phyloP scores from a whole-genome alignment of 2,113 vertebrate genomes.

The Lepisosteus osseus region DNA sequence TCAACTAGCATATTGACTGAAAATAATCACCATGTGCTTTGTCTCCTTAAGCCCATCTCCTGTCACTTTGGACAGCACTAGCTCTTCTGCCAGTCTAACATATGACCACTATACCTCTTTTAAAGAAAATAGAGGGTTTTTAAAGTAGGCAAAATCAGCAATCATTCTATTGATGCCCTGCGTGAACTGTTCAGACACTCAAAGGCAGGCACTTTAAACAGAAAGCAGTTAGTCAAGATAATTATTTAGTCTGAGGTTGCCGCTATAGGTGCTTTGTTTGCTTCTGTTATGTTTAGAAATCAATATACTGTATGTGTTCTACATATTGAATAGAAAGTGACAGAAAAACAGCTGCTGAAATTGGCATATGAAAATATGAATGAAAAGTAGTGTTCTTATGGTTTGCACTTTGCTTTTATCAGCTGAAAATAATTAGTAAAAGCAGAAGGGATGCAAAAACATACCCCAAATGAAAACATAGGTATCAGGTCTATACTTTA shows the following conservation, averaged over 20 bases:
- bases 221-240: neutral
- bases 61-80: neutral
- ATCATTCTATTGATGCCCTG: neutral
- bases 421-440: too few species aligned
- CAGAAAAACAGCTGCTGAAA: too few species aligned
- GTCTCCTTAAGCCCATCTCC: neutral
- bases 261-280: neutral
- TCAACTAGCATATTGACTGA: slow-evolving; percentile 5
- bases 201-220: neutral
- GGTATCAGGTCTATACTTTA: too few species aligned
- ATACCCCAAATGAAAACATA: too few species aligned
- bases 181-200: neutral
- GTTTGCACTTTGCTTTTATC: too few species aligned
- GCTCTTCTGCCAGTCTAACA: neutral
- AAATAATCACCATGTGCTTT: slow-evolving; percentile 1
- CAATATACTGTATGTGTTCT: neutral
- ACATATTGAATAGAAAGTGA: too few species aligned
- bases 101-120: neutral
- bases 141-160: too few species aligned
- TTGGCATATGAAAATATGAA: too few species aligned
- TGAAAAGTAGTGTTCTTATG: too few species aligned
- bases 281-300: neutral
- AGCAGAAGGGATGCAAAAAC: too few species aligned
- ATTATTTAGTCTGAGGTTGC: neutral
- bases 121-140: neutral